Base-by-base conservation (phyloP, 2,888 invertebrate species). In the Napeogenes inachia region DNA sequence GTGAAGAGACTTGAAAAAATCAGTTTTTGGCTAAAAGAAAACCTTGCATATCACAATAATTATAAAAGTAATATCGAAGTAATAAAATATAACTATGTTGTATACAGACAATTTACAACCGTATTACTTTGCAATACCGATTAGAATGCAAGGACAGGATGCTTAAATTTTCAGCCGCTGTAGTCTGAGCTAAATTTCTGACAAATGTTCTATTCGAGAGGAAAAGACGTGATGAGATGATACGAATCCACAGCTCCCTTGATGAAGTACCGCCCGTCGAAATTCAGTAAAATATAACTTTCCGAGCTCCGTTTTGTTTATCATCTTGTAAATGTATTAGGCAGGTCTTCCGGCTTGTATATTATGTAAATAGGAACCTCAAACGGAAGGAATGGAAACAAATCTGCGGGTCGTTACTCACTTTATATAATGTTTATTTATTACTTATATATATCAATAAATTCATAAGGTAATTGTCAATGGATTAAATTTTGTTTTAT, bases 241-340 rank as follows among this genome's bases (percentile, higher is more conserved):
- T 65, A 64, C 61, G 58, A 66, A 65, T 57, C 63, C 65, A 69
- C 64, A 65, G 72, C 71, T 70, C 74, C 74, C 69, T 69, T 69
- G 68, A 71, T 72, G 72, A 67, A 73, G 68, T 70, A 66, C 63
- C 65, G 65, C 68, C 61, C 68, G 73, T 74, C 75, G 68, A 66
- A 71, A 68, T 68, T 68, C 74, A 73, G 72, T 79, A 78, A 82
- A 82, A 82, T 80, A 84, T 80, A 80, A 81, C 81, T 81, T 80
- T 75, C 79, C 76, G 74, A 75, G 71, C 78, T 73, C 75, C 76
- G 78, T 80, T 81, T 78, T 80, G 81, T 83, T 84, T 83, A 83
- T 86, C 81, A 83, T 84, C 78, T 80, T 77, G 76, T 74, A 82
- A 84, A 85, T 81, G 76, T 84, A 84, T 84, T 79, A 77, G 75